A percentile compares a stretch with the other conserved stretches of the same genome.
Evolutionary conservation across 1,140 invertebrate species (phyloP).

Genomic region (Lerema accius): DNA sequence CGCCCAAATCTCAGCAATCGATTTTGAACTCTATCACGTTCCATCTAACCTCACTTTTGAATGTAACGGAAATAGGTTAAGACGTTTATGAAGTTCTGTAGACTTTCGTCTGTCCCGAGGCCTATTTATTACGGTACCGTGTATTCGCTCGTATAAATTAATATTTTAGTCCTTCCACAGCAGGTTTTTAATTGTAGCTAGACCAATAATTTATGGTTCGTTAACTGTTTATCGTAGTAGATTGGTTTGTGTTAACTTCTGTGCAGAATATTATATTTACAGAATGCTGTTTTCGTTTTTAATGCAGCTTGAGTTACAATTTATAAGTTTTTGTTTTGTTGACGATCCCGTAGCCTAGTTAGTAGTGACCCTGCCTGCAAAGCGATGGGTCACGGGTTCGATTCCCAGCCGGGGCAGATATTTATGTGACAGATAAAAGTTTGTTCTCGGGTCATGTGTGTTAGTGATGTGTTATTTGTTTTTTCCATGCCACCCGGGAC

Average conservation of each 20-base stretch:
- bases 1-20: conserved; percentile 3
- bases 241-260: conserved; percentile 1
- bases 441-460: too few relatives aligned
- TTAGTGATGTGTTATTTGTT: too few relatives aligned
- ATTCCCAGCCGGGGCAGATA: too few relatives aligned
- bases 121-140: conserved; percentile 69
- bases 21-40: conserved; percentile 36
- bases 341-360: too few relatives aligned
- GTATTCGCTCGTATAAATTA: conserved; percentile 62
- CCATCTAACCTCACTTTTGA: conserved; percentile 29
- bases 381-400: too few relatives aligned
- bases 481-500: too few relatives aligned
- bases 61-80: conserved; percentile 25
- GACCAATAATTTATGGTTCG: conserved; percentile 53
- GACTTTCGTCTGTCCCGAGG: conserved; percentile 60
- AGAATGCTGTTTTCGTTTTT: background rate
- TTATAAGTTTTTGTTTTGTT: too few relatives aligned
- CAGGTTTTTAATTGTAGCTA: conserved; percentile 55
- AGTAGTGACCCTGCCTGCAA: too few relatives aligned
- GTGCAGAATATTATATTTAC: background rate
- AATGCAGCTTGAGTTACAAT: too few relatives aligned
- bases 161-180: conserved; percentile 56
- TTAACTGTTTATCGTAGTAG: conserved; percentile 33
- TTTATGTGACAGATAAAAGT: too few relatives aligned
- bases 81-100: conserved; percentile 43